Conservation (phyloP, 2,113 vertebrate genomes). For the Chiloscyllium plagiosum region DNA sequence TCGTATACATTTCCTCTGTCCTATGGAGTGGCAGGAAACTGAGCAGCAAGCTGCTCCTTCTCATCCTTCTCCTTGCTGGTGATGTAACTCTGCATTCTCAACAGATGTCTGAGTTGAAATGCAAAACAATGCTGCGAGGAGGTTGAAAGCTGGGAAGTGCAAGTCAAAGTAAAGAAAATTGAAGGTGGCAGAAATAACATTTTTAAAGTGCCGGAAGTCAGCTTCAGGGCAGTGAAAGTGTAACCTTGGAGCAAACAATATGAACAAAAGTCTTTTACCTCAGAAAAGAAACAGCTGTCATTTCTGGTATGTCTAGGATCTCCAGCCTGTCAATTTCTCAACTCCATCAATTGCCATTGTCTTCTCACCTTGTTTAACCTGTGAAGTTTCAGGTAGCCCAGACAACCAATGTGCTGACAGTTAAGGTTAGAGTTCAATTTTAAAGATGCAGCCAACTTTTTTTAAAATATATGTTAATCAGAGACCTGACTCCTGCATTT, state of each 20-base stretch:
- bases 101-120: not conserved
- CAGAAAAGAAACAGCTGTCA: not conserved
- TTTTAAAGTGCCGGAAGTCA: not conserved
- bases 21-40: not conserved
- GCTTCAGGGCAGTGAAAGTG: not conserved
- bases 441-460: not conserved
- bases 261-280: not conserved
- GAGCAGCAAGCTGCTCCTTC: not conserved
- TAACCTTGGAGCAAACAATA: not conserved
- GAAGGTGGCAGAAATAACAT: not conserved
- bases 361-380: not conserved
- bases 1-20: not conserved
- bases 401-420: not conserved
- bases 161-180: not conserved
- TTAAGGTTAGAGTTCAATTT: not conserved
- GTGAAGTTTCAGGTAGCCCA: not conserved
- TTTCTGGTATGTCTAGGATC: not conserved
- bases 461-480: not conserved
- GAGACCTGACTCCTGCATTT: not conserved
- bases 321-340: not conserved
- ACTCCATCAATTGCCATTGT: not conserved
- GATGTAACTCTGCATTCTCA: not conserved
- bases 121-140: not conserved
- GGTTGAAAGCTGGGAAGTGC: not conserved
- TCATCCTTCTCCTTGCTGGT: not conserved